These are phyloP conservation scores for Rhimphoctona megacephalus DNA, from an alignment of 2,888 invertebrate genomes.

Conservation along the genomic window DNA sequence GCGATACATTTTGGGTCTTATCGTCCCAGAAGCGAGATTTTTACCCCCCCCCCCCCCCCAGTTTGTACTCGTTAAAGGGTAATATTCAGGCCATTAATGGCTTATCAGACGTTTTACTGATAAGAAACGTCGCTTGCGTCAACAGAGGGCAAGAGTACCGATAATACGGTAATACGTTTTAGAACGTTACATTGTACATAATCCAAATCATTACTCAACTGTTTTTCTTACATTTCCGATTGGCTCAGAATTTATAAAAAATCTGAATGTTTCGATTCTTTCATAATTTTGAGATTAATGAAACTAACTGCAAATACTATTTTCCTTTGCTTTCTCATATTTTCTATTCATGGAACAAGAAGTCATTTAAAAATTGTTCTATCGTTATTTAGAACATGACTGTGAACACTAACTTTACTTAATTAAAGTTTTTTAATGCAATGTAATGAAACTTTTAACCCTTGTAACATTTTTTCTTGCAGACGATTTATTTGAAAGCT, in stretches of 20 bases:
- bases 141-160: slow-evolving; percentile 18
- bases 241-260: not conserved
- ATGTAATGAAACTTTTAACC: not conserved
- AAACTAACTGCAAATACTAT: too few species aligned
- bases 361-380: not conserved
- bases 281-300: not conserved
- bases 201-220: not conserved
- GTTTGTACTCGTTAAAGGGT: not conserved
- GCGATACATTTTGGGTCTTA: slow-evolving; percentile 38
- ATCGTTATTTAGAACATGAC: too few species aligned
- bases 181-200: not conserved
- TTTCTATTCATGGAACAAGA: not conserved
- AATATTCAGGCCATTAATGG: slow-evolving; percentile 9
- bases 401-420: too few species aligned
- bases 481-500: too few species aligned
- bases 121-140: slow-evolving; percentile 27
- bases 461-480: too few species aligned
- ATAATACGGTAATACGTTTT: not conserved
- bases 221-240: slow-evolving; percentile 1
- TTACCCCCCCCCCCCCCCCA: not conserved
- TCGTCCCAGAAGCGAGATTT: slow-evolving; percentile 12
- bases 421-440: not conserved
- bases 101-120: slow-evolving; percentile 47
- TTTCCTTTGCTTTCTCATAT: too few species aligned
- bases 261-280: not conserved